phyloP scores from a whole-genome alignment of 2,888 invertebrate species.

The Drosophila barbarae region DNA sequence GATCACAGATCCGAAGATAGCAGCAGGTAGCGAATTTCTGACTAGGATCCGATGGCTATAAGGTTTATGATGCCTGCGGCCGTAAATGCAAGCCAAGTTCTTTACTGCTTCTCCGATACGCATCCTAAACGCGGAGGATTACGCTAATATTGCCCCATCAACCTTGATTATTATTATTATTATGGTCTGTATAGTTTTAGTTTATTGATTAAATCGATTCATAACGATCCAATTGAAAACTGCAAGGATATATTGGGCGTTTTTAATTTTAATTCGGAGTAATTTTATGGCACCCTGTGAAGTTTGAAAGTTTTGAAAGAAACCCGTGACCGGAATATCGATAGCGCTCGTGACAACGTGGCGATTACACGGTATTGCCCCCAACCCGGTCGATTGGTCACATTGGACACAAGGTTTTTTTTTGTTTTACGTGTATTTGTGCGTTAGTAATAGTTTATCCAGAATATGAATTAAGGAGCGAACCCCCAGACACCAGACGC shows the following conservation, averaged over 20 bases:
- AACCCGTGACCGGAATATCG: neutral
- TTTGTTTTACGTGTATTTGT: conserved; percentile 49
- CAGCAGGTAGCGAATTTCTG: conserved; percentile 9
- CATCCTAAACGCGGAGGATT: conserved; percentile 63
- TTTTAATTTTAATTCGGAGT: too few relatives aligned
- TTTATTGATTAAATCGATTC: too few relatives aligned
- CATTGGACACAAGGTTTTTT: conserved; percentile 17
- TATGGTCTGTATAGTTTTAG: too few relatives aligned
- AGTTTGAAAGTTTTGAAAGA: too few relatives aligned
- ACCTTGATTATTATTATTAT: too few relatives aligned
- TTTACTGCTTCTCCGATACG: conserved; percentile 51
- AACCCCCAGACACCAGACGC: conserved; percentile 16
- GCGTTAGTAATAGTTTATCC: conserved; percentile 70
- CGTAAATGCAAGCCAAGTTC: conserved; percentile 64
- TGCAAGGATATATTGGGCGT: too few relatives aligned
- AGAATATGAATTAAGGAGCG: conserved; percentile 56
- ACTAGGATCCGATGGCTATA: neutral
- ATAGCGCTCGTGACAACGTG: conserved; percentile 16
- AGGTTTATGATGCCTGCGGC: conserved; percentile 33
- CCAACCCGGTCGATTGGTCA: neutral
- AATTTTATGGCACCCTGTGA: too few relatives aligned
- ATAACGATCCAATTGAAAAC: too few relatives aligned
- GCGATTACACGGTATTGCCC: neutral
- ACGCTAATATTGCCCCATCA: conserved; percentile 64
- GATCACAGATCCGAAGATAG: neutral